Percentiles rank a stretch among this genome's conserved stretches.
Evolutionary conservation across 2,888 invertebrate species (phyloP).

Genomic region (Thyatira batis): DNA sequence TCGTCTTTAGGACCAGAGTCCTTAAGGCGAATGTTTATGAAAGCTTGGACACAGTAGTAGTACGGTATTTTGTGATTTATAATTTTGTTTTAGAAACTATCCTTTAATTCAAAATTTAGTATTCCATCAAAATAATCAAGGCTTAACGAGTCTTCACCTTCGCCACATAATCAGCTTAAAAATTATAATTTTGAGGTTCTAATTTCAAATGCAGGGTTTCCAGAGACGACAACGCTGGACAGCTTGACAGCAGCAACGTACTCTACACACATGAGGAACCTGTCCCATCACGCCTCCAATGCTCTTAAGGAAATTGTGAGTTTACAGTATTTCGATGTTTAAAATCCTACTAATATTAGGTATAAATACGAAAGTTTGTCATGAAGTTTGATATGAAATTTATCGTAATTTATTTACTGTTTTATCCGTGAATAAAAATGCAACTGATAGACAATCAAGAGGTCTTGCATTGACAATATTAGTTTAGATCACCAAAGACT

Average conservation of each 20-base stretch:
- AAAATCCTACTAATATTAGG: background rate
- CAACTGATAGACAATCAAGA: too few species aligned
- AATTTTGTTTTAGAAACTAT: too few species aligned
- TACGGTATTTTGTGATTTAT: too few species aligned
- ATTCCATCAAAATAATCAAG: too few species aligned
- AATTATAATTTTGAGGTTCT: background rate
- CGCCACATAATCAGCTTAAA: too few species aligned
- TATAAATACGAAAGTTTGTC: background rate
- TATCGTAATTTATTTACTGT: too few species aligned
- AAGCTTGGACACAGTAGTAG: background rate
- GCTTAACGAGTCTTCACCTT: too few species aligned
- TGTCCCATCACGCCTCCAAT: conserved; percentile 59
- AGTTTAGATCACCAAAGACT: background rate
- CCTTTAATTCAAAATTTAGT: too few species aligned
- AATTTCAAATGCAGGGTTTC: conserved; percentile 53
- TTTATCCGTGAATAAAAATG: too few species aligned
- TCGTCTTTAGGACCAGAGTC: too few species aligned
- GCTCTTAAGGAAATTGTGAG: conserved; percentile 74
- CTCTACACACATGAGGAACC: conserved; percentile 68
- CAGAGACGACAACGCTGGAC: conserved; percentile 75
- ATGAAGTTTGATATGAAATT: too few species aligned
- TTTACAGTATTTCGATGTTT: conserved; percentile 1
- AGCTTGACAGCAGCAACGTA: conserved; percentile 76
- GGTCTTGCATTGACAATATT: background rate
- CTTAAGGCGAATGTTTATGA: too few species aligned